Percentiles rank a stretch among this genome's conserved stretches.
Evolutionary conservation across 64 coral and sea anemone genomes (phyloP).

Genomic region (Porites lutea): DNA sequence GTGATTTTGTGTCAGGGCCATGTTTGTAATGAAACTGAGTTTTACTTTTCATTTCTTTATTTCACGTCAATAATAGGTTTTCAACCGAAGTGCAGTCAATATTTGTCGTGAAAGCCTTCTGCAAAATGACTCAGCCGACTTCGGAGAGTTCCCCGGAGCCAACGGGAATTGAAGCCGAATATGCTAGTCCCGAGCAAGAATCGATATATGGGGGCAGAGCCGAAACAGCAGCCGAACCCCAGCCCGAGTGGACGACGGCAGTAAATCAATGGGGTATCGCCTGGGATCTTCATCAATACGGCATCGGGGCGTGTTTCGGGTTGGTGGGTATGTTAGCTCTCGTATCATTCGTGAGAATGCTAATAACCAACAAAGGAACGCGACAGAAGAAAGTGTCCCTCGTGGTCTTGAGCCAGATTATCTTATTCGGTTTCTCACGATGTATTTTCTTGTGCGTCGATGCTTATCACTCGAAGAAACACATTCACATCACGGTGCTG

Average conservation of each 20-base stretch:
- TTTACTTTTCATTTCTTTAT: too few species aligned
- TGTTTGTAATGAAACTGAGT: too few species aligned
- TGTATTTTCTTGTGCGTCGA: constrained; percentile 45
- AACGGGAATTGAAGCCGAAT: neutral
- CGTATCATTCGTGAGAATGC: neutral
- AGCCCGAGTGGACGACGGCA: constrained; percentile 47
- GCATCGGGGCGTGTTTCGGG: constrained; percentile 31
- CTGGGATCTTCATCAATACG: constrained; percentile 62
- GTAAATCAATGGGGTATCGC: constrained; percentile 28
- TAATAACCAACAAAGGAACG: neutral
- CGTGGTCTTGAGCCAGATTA: constrained; percentile 4
- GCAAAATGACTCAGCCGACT: constrained; percentile 2
- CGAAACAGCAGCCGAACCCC: constrained; percentile 27
- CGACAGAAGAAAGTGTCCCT: constrained; percentile 52
- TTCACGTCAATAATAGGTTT: too few species aligned
- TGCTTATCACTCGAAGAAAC: constrained; percentile 58
- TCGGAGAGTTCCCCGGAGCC: neutral
- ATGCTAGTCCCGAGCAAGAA: neutral
- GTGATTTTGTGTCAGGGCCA: too few species aligned
- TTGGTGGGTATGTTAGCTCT: constrained; percentile 20
- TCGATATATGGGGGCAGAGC: neutral
- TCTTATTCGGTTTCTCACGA: constrained; percentile 25
- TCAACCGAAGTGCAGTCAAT: neutral
- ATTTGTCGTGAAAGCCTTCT: neutral
- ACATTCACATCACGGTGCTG: neutral